Conservation (phyloP, 2,113 vertebrate species). For the Rhadina sibilatrix region DNA sequence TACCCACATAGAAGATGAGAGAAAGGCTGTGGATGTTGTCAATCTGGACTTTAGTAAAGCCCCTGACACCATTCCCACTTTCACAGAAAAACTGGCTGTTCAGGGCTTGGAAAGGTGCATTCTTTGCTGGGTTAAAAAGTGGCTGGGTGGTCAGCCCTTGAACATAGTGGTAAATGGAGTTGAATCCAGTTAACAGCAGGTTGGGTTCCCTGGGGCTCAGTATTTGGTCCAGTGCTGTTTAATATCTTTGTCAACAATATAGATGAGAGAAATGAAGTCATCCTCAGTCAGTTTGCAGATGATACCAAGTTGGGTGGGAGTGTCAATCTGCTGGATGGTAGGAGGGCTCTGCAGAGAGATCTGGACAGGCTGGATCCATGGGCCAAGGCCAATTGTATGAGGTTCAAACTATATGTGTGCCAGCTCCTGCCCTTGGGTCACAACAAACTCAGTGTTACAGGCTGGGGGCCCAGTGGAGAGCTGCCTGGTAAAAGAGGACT, state of each 20-base stretch:
- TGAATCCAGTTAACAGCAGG: rapidly evolving
- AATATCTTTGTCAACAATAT: neutral
- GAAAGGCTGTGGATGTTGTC: neutral
- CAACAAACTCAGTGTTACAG: neutral
- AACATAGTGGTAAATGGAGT: neutral
- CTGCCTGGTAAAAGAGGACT: neutral
- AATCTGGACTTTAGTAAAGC: neutral
- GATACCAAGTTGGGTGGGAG: rapidly evolving
- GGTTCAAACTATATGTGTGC: rapidly evolving
- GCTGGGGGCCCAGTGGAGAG: neutral
- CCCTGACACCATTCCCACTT: neutral
- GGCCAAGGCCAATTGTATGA: neutral
- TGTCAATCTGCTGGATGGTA: neutral
- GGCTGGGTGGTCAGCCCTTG: too few species aligned
- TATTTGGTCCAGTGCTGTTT: neutral
- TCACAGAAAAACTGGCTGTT: neutral
- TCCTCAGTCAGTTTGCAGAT: neutral
- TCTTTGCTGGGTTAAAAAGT: neutral
- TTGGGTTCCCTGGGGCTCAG: neutral
- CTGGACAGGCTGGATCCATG: neutral
- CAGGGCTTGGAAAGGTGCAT: neutral
- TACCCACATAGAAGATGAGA: neutral
- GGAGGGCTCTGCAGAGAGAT: neutral
- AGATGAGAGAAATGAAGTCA: neutral
- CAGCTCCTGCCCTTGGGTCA: neutral